Evolutionary conservation across 2,797 vertebrate species (phyloP), one percentile per base, ranked within the genome.

Genomic region (Parotocinclus haroldoi): DNA sequence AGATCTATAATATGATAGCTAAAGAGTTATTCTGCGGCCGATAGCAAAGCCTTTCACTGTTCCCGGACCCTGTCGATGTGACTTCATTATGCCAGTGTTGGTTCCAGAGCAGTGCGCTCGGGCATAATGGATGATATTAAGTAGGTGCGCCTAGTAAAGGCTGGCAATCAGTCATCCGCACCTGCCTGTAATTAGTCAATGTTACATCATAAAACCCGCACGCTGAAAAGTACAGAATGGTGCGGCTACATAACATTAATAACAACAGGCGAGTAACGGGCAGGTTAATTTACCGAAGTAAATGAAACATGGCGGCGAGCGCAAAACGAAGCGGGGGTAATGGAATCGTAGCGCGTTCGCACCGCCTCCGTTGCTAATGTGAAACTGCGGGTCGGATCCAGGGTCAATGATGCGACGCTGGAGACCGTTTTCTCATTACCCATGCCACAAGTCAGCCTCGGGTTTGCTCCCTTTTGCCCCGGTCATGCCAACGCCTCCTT

Each of bases 301-400:
- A 67, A 58, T 38, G 54, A 62, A 54, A 68, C 36, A 42, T 14
- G 54, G 14, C 9, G 13, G 10, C n/a, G 45, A 17, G 49, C 39
- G 27, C 48, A 61, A 77, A 76, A 72, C 72, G 8, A 59, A 54
- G 51, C 7, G n/a, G 61, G 40, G 54, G 10, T 81, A 77, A 85
- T 82, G 45, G 27, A 80, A 82, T 65, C 66, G 78, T 5, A 80
- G 75, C 76, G 68, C 39, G 1, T 71, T 63, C 81, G 56, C 7
- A 63, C 62, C 62, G 50, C 13, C 51, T 63, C 81, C 76, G 76
- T 75, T 42, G 80, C 76, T 80, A 76, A 81, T 79, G 75, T 49
- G 73, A 69, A 79, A 78, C 50, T 67, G 64, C 58, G 48, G 76
- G 12, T 62, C 27, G 66, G 71, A 84, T 82, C 68, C 83, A 77